Conservation (phyloP, 2,113 vertebrate species). For the Brachyistius frenatus region DNA sequence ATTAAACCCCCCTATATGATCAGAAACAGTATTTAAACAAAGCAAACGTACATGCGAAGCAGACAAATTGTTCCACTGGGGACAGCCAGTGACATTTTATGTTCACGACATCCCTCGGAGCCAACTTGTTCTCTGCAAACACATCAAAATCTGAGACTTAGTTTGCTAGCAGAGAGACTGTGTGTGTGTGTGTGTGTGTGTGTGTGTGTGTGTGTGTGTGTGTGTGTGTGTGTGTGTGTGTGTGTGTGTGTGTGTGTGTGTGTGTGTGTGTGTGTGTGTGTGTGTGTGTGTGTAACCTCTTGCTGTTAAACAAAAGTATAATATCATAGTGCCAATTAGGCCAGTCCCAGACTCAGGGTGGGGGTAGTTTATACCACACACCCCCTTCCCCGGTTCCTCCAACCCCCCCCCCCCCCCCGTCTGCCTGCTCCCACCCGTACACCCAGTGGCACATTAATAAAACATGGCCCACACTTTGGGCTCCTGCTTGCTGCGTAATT, state of each 20-base stretch:
- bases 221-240: background rate
- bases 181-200: no score
- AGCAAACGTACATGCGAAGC: background rate
- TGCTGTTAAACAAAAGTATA: conserved; percentile 83
- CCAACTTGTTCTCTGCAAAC: background rate
- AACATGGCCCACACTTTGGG: conserved; percentile 90
- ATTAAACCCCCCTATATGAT: background rate
- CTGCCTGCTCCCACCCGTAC: conserved; percentile 52
- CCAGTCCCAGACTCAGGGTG: conserved; percentile 77
- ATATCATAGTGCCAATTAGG: conserved; percentile 84
- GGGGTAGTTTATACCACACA: conserved; percentile 37
- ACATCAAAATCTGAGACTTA: background rate
- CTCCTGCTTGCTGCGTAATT: conserved; percentile 90
- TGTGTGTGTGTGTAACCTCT: conserved; percentile 67
- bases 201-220: background rate
- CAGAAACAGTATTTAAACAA: background rate
- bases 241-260: conserved; percentile 36
- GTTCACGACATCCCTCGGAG: no score
- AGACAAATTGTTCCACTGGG: background rate
- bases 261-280: background rate
- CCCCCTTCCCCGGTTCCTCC: background rate
- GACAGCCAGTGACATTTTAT: background rate
- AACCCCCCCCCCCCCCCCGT: conserved; percentile 8
- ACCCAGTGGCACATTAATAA: conserved; percentile 91
- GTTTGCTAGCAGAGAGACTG: background rate